phyloP scores from a whole-genome alignment of 2,113 vertebrate species.

The Desmodus rotundus region DNA sequence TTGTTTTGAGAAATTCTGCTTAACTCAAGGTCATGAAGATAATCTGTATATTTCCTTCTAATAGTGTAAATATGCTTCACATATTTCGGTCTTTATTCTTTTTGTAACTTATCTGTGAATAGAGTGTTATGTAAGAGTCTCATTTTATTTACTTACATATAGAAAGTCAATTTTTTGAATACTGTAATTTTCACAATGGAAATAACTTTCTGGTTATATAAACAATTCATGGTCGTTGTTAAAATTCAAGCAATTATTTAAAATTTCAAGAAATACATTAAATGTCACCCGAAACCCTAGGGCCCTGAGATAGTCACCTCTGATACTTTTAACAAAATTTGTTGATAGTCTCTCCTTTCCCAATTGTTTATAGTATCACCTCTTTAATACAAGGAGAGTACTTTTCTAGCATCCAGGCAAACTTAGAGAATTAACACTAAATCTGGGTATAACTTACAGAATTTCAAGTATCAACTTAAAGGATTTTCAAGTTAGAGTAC shows the following conservation, averaged over 20 bases:
- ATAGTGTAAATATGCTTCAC: neutral
- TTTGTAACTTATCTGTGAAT: neutral
- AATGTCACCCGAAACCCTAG: neutral
- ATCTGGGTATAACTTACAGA: neutral
- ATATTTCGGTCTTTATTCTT: neutral
- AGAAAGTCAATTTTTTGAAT: neutral
- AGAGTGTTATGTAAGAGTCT: neutral
- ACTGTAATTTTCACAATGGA: neutral
- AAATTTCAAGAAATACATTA: neutral
- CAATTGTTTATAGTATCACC: neutral
- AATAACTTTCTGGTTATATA: neutral
- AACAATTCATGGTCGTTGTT: neutral
- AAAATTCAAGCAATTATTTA: neutral
- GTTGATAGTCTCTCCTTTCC: neutral
- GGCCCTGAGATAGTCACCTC: neutral
- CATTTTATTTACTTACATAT: neutral
- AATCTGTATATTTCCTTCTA: neutral
- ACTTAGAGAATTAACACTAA: neutral
- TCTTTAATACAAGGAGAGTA: neutral
- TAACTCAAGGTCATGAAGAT: neutral
- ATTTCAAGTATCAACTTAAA: neutral
- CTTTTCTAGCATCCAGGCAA: neutral
- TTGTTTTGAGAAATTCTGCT: conserved; percentile 10
- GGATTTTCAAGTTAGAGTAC: neutral
- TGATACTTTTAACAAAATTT: neutral